These are phyloP conservation scores for Bembecia ichneumoniformis DNA, from an alignment of 2,888 invertebrate genomes.

Conservation along the genomic window DNA sequence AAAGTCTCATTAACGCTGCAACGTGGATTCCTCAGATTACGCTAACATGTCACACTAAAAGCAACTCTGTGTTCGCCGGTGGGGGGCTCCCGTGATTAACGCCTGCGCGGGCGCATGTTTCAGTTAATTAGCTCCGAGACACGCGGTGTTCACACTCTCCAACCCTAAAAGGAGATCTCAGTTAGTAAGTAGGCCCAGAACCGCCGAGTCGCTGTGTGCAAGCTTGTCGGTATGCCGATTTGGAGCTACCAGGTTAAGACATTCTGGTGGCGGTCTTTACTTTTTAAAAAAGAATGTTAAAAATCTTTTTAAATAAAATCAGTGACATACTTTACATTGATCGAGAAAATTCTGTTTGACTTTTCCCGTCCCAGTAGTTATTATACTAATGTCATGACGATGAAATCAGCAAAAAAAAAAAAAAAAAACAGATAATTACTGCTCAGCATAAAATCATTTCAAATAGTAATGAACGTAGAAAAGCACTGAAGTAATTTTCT, in stretches of 20 bases:
- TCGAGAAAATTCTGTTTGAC: too few species aligned
- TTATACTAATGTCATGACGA: too few species aligned
- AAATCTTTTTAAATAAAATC: too few species aligned
- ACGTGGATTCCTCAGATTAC: slow-evolving; percentile 63
- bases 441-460: too few species aligned
- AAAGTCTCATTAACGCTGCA: slow-evolving; percentile 16
- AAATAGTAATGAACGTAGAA: too few species aligned
- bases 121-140: slow-evolving; percentile 61
- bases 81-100: slow-evolving; percentile 30
- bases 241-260: not conserved
- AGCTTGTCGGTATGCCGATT: not conserved
- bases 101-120: slow-evolving; percentile 58
- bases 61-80: slow-evolving; percentile 52
- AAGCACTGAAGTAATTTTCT: too few species aligned
- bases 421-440: too few species aligned
- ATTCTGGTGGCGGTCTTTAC: not conserved
- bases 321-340: too few species aligned
- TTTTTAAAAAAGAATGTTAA: not conserved
- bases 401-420: too few species aligned
- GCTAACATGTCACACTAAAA: slow-evolving; percentile 57
- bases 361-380: too few species aligned
- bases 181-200: not conserved
- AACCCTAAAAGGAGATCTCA: slow-evolving; percentile 51
- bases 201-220: not conserved
- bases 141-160: slow-evolving; percentile 39